phyloP scores from a whole-genome alignment of 2,888 invertebrate genomes.

The Nomada goodeniana region DNA sequence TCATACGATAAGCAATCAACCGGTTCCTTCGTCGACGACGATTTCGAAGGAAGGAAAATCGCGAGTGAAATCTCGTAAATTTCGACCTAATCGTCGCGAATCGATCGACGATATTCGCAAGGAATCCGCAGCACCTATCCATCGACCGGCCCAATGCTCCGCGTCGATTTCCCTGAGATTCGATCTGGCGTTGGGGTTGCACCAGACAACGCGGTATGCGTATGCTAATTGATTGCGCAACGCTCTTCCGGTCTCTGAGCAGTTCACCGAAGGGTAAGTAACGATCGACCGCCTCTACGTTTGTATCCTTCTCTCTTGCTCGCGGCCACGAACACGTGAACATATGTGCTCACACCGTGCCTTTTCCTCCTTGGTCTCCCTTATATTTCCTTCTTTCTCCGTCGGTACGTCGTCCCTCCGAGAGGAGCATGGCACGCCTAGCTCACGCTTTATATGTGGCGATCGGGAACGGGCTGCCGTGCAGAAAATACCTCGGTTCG shows the following conservation, averaged over 20 bases:
- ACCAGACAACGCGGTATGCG: conserved; percentile 51
- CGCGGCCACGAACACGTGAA: background rate
- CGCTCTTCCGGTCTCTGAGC: conserved; percentile 63
- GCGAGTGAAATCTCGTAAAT: background rate
- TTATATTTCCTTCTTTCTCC: conserved; percentile 38
- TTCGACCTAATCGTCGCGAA: too few species aligned
- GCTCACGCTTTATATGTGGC: conserved; percentile 59
- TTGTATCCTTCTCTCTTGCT: conserved; percentile 13
- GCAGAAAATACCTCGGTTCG: conserved; percentile 60
- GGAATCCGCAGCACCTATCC: too few species aligned
- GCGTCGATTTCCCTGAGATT: conserved; percentile 56
- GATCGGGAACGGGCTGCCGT: conserved; percentile 56
- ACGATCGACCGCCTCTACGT: conserved; percentile 18
- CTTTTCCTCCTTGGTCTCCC: conserved; percentile 26
- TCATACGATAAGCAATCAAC: too few species aligned
- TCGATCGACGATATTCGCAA: too few species aligned
- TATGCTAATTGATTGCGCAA: conserved; percentile 69
- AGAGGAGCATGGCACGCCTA: conserved; percentile 60
- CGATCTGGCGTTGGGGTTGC: conserved; percentile 61
- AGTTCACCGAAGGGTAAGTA: conserved; percentile 52
- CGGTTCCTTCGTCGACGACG: too few species aligned
- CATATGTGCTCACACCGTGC: background rate
- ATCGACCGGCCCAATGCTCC: too few species aligned
- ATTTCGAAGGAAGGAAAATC: background rate
- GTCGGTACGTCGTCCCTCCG: conserved; percentile 20